Base-by-base conservation (phyloP, 2,888 invertebrate genomes). In the Aradus depressus region DNA sequence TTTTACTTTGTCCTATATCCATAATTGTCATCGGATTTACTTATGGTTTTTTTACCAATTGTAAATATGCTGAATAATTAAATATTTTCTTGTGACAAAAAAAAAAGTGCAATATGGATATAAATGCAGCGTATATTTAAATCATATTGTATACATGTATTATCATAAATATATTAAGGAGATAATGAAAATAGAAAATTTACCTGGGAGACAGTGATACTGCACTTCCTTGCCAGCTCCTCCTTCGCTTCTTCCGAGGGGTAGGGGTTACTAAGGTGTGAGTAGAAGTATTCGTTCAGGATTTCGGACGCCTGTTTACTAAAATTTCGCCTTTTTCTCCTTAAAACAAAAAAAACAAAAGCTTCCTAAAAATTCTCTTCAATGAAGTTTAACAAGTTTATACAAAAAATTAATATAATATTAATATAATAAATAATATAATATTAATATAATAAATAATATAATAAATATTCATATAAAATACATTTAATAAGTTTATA, bases 161-260 rank as follows among this genome's bases (percentile, higher is more conserved):
- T 19, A n/a, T n/a, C 14, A 32, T 45, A 10, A 23, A n/a, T 49
- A 28, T 49, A 32, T 8, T 22, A 16, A n/a, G 16, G 26, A 54
- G 25, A 42, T 43, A 42, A 31, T 4, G 28, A 19, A 23, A 45
- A 14, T 41, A 19, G 35, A 50, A 19, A 37, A 61, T 70, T 70
- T 64, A 93, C 93, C 81, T 90, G 90, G 54, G 88, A 88, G 54
- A 95, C 92, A 55, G 98, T 97, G 68, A 98, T 98, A 68, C 95
- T 92, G 72, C 98, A 98, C 72, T 97, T 97, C 70, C 96, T 79
- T 50, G 98, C 98, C 69, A 98, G 77, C 70, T 98, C 98, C 73
- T 98, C 98, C 72, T 98, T 98, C 60, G 97, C 97, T 74, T 98
- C 98, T 75, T 98, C 98, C 67, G 93, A 93, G 59, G 98, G 98